phyloP scores from a whole-genome alignment of 2,797 vertebrate species.

The Salarias fasciatus region DNA sequence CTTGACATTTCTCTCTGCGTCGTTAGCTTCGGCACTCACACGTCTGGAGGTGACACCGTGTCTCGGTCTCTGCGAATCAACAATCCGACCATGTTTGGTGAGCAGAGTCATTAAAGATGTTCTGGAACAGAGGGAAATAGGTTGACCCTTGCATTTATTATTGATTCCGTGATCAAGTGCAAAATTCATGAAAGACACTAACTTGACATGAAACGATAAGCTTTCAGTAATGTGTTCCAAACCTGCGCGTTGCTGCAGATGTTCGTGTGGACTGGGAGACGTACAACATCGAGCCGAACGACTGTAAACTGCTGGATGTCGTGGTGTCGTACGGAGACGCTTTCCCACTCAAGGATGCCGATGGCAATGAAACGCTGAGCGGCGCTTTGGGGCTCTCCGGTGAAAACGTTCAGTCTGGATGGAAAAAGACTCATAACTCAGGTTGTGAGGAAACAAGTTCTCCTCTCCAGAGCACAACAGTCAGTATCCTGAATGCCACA shows the following conservation, averaged over 20 bases:
- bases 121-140: neutral
- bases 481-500: conserved; percentile 63
- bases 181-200: no score
- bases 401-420: conserved; percentile 22
- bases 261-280: conserved; percentile 92
- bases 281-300: conserved; percentile 80
- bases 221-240: no score
- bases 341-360: conserved; percentile 83
- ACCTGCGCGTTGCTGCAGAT: conserved; percentile 75
- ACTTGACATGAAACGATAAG: no score
- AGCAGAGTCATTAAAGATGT: conserved; percentile 38
- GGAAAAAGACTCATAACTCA: conserved; percentile 54
- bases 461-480: conserved; percentile 59
- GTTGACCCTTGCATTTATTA: neutral
- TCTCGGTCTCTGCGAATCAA: conserved; percentile 86
- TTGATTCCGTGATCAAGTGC: no score
- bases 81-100: conserved; percentile 90
- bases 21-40: conserved; percentile 88
- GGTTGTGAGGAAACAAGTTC: conserved; percentile 53
- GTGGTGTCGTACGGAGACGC: conserved; percentile 83
- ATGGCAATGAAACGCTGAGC: conserved; percentile 75
- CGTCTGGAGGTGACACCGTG: conserved; percentile 88
- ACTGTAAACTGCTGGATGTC: conserved; percentile 86
- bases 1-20: conserved; percentile 19
- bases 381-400: conserved; percentile 36